Evolutionary conservation across 2,113 vertebrate genomes (phyloP).

Genomic region (Sigmodon hispidus): DNA sequence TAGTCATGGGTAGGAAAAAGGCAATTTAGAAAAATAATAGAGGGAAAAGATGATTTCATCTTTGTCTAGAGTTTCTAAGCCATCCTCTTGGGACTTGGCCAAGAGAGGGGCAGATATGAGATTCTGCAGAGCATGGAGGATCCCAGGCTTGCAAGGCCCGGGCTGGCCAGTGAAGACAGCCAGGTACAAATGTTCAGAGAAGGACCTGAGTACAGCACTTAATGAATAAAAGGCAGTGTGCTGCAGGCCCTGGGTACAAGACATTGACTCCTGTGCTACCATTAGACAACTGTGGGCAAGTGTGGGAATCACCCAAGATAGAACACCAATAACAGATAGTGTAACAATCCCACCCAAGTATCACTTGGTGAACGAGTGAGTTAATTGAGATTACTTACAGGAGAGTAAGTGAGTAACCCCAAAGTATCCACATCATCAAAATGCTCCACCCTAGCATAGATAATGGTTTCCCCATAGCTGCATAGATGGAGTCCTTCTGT

Average conservation of each 20-base stretch:
- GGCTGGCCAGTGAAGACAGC: not conserved
- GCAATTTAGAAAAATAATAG: conserved; percentile 74
- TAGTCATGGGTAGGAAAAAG: conserved; percentile 72
- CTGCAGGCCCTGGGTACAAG: fast-evolving
- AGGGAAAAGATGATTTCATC: conserved; percentile 48
- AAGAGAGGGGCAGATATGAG: not conserved
- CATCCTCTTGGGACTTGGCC: not conserved
- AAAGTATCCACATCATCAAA: not conserved
- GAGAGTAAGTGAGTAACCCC: not conserved
- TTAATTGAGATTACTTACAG: not conserved
- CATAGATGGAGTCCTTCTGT: not conserved
- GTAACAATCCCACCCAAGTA: not conserved
- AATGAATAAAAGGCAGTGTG: not conserved
- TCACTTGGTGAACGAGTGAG: not conserved
- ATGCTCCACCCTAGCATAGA: too few species aligned
- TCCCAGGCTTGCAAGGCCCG: not conserved
- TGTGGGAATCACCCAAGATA: not conserved
- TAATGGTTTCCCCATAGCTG: not conserved
- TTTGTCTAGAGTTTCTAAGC: conserved; percentile 28
- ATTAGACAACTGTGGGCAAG: fast-evolving
- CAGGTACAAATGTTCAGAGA: not conserved
- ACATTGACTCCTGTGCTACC: fast-evolving
- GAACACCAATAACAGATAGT: not conserved
- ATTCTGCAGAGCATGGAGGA: not conserved
- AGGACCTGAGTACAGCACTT: not conserved